Evolutionary conservation across 92 coral and sea anemone species (phyloP), one percentile per base, ranked within the genome.

Genomic region (Epizoanthus illoricatus): DNA sequence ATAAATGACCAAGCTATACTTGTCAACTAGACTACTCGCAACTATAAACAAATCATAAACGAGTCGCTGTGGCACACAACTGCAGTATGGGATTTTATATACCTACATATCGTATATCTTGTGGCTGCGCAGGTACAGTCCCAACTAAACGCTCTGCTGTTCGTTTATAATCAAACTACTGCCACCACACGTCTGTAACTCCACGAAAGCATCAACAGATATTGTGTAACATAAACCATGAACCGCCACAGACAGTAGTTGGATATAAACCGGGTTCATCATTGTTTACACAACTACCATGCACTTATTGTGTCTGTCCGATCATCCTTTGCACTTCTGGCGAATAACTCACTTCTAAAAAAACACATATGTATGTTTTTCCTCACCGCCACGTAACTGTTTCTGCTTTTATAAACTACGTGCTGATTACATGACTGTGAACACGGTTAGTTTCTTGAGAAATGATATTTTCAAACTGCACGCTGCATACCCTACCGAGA

Each of bases 21-120:
- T 23, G 58, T 41, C 63, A 33, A 58, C 15, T 58, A 49, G 52
- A 61, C 13, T 43, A 24, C 28, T 56, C 56, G 41, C 10, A 23
- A 78, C 45, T 78, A 54, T 78, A 78, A 78, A 78, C 82, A 78
- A 63, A 63, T 7, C 39, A 65, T 64, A 64, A 20, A 64, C 19
- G 8, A 73, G 71, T 13, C n/a, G 42, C 43, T 62, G 70, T 61
- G 13, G 49, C 12, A 41, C 56, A 40, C 18, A 19, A 42, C 61
- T 12, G 16, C 61, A 21, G 17, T 47, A 20, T 5, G 16, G 43
- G 33, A 28, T 20, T 21, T 20, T 19, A 3, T 17, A 40, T 21
- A 76, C 20, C 23, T 36, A 40, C 40, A n/a, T 7, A 13, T 8
- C 47, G n/a, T n/a, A n/a, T 7, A 13, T 28, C 33, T 28, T 28